These are phyloP conservation scores for Pithys albifrons DNA, from an alignment of 2,113 vertebrate genomes.

Conservation along the genomic window DNA sequence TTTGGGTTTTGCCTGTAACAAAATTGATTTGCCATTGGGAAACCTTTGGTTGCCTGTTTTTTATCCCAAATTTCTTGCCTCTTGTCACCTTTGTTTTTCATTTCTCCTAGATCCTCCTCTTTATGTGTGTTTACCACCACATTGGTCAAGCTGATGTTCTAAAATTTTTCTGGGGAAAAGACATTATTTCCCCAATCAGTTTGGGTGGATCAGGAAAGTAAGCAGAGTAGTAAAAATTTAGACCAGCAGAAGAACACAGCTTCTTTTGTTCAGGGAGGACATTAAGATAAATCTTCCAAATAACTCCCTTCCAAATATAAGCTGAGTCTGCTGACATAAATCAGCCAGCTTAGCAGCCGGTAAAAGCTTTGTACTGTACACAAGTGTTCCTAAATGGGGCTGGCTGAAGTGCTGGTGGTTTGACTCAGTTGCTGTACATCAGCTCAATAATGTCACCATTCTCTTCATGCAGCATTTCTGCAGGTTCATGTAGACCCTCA, in stretches of 20 bases:
- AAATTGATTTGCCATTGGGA: background rate
- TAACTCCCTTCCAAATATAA: background rate
- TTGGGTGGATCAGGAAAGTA: background rate
- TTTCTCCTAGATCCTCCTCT: background rate
- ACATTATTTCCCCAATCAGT: background rate
- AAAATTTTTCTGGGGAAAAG: background rate
- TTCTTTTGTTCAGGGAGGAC: slow-evolving; percentile 3
- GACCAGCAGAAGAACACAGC: background rate
- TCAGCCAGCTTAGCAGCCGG: background rate
- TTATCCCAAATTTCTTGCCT: background rate
- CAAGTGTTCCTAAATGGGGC: background rate
- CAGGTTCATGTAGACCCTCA: background rate
- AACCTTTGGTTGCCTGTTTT: background rate
- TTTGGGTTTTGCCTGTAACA: background rate
- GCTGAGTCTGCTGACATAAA: slow-evolving; percentile 11
- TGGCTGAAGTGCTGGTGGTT: background rate
- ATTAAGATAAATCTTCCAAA: slow-evolving; percentile 44
- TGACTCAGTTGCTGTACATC: background rate
- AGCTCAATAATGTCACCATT: background rate
- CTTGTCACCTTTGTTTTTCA: background rate
- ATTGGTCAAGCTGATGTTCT: background rate
- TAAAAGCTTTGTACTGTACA: background rate
- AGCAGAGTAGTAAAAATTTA: background rate
- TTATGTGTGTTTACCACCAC: background rate
- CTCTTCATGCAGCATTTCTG: background rate